Base-by-base conservation (phyloP, 1,140 invertebrate genomes). In the Scaptomyza graminum region DNA sequence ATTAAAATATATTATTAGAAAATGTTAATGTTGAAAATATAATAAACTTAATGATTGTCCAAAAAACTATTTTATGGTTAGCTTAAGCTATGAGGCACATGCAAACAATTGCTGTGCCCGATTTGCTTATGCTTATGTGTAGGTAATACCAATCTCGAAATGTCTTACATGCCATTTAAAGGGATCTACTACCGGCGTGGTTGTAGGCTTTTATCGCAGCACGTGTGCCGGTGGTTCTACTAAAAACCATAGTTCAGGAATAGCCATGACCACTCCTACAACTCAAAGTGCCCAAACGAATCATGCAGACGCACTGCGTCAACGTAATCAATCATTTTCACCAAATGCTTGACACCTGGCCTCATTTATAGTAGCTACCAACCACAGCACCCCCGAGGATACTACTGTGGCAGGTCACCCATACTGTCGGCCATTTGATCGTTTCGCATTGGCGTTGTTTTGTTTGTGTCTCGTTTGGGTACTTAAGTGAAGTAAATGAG, bases 241-340 rank as follows among this genome's bases (percentile, higher is more conserved):
- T 90, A 83, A 85, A 91, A 91, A 91, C 85, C 61, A 87, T 91
- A 91, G 90, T 91, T 91, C 73, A 90, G 90, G 88, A 91, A 90
- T 91, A 91, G 90, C 85, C 77, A 91, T 91, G 90, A 72, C 88
- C 90, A 91, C 89, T 91, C 74, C 90, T 90, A 79, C 79, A 71
- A 83, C 85, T 78, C 83, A 83, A 74, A 88, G 71, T 88, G 74
- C 79, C 83, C 90, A 90, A 91, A 88, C 90, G 71, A 76, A 57
- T 65, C 54, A 60, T 52, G 61, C 63, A 46, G 51, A 71, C 54
- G 46, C 54, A 61, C 49, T 63, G 67, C 68, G 28, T 55, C 60
- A 51, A 61, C 73, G 68, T 62, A 85, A 22, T 43, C 41, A 41
- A 41, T 51, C 13, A 34, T 31, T 16, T 18, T 69, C n/a, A 13